A percentile compares a stretch with the other conserved stretches of the same genome.
These are phyloP conservation scores for Halcyon malimbica DNA, from an alignment of 2,113 vertebrate species.

Conservation along the genomic window DNA sequence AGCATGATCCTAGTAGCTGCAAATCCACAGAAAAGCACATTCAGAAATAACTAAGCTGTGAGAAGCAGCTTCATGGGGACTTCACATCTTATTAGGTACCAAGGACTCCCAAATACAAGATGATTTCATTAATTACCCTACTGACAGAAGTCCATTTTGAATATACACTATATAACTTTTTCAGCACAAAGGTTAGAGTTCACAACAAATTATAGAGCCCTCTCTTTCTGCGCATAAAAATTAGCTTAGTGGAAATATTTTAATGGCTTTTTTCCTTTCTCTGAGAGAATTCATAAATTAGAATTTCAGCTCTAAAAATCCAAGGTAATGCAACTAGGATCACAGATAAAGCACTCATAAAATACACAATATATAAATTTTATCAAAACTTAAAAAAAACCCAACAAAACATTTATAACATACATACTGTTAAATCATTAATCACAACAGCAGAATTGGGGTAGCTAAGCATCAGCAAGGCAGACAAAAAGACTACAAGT, in stretches of 20 bases:
- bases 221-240: background rate
- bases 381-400: no score
- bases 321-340: background rate
- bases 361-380: background rate
- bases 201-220: background rate
- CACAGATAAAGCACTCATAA: background rate
- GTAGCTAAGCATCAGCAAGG: no score
- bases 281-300: background rate
- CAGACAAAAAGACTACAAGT: no score
- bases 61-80: background rate
- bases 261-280: background rate
- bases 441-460: no score
- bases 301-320: background rate
- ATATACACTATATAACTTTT: background rate
- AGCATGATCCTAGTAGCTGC: fast-evolving
- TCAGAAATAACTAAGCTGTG: background rate
- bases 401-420: no score
- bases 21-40: background rate
- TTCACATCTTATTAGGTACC: background rate
- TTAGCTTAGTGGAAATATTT: background rate
- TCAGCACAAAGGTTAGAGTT: background rate
- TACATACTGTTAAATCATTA: no score
- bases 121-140: background rate
- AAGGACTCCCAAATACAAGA: background rate
- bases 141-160: background rate